phyloP scores from a whole-genome alignment of 1,140 invertebrate species.

The Magallana ariakensis region DNA sequence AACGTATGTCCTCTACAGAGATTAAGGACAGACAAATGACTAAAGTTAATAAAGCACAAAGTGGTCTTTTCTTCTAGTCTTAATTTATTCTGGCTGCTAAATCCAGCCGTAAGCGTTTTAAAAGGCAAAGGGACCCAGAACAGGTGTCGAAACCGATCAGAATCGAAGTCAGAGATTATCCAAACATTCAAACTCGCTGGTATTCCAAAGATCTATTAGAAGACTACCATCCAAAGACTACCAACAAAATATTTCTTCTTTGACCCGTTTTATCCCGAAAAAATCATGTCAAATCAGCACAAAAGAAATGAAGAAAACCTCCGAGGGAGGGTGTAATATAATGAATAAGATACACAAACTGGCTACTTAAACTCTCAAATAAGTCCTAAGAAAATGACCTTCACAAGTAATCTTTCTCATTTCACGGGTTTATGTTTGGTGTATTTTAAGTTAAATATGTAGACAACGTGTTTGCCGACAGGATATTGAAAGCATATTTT shows the following conservation, averaged over 20 bases:
- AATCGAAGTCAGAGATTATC: constrained; percentile 5
- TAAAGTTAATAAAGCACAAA: constrained; percentile 18
- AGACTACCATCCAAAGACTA: too few relatives aligned
- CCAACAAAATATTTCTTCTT: too few relatives aligned
- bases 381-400: background rate
- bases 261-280: background rate
- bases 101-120: background rate
- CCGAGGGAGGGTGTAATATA: background rate
- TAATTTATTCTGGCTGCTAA: background rate
- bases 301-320: background rate
- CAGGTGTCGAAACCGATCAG: background rate
- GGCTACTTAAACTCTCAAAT: background rate
- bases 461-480: background rate
- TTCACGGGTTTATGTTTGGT: background rate
- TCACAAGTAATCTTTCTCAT: background rate
- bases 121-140: background rate
- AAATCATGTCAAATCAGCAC: background rate
- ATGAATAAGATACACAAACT: background rate
- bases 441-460: background rate
- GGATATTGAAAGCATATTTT: background rate
- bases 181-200: background rate
- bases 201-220: too few relatives aligned
- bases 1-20: too few relatives aligned
- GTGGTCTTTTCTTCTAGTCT: background rate
- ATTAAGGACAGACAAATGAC: background rate